These are phyloP conservation scores for Carassius auratus DNA, from an alignment of 2,113 vertebrate genomes.

Conservation along the genomic window DNA sequence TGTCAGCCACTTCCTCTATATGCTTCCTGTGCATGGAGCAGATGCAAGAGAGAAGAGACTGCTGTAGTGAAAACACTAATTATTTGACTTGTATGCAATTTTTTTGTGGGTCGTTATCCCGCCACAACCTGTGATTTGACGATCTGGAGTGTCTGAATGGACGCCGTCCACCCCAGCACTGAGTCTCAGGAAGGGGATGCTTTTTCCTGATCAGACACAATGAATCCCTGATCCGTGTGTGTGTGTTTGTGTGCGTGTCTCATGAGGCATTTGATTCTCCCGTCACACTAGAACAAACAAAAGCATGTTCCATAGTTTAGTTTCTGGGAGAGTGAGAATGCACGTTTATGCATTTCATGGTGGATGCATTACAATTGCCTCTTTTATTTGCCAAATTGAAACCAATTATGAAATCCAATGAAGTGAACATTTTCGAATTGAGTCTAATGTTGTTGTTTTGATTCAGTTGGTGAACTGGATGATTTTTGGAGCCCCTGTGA, in stretches of 20 bases:
- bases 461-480: conserved; percentile 68
- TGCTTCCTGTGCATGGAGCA: not conserved
- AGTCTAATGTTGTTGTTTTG: conserved; percentile 57
- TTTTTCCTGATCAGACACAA: conserved; percentile 24
- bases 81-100: conserved; percentile 24
- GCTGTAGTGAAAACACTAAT: conserved; percentile 52
- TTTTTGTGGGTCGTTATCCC: conserved; percentile 42
- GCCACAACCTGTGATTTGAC: conserved; percentile 27
- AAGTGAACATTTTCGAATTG: conserved; percentile 73
- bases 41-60: conserved; percentile 2
- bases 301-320: conserved; percentile 70
- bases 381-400: conserved; percentile 74
- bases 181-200: conserved; percentile 24
- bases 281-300: conserved; percentile 64
- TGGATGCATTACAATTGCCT: conserved; percentile 72
- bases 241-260: conserved; percentile 48
- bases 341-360: conserved; percentile 44
- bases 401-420: conserved; percentile 67
- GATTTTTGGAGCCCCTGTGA: conserved; percentile 82
- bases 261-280: conserved; percentile 63
- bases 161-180: conserved; percentile 28
- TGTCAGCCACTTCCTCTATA: conserved; percentile 17
- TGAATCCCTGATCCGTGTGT: not conserved
- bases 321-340: conserved; percentile 44
- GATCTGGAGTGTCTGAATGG: conserved; percentile 8